Conservation (phyloP, 2,797 vertebrate species). For the Cossypha polioptera region DNA sequence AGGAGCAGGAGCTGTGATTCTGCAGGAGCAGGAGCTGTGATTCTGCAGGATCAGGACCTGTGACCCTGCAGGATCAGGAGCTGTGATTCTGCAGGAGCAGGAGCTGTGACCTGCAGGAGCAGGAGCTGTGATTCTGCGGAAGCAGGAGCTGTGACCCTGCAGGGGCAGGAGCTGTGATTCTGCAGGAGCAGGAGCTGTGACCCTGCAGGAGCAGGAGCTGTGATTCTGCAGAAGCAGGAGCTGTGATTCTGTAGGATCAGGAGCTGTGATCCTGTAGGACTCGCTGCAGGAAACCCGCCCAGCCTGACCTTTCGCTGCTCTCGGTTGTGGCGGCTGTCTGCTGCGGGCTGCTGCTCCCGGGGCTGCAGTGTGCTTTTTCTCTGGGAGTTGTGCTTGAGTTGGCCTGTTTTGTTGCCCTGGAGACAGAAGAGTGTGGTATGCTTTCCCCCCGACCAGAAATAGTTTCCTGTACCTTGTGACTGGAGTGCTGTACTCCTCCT, state of each 20-base stretch:
- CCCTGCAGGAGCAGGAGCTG: too few species aligned
- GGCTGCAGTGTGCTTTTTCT: neutral
- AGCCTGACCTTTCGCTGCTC: constrained; percentile 19
- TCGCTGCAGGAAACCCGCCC: neutral
- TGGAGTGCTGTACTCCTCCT: constrained; percentile 25
- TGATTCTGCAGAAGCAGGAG: too few species aligned
- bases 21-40: too few species aligned
- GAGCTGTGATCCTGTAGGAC: neutral
- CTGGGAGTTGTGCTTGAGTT: constrained; percentile 29
- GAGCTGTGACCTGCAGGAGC: too few species aligned
- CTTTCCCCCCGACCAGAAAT: constrained; percentile 72
- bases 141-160: too few species aligned
- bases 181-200: too few species aligned
- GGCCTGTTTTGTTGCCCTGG: constrained; percentile 73
- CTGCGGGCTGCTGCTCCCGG: neutral
- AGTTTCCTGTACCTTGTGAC: constrained; percentile 74
- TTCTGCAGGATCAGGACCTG: too few species aligned
- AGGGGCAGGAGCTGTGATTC: too few species aligned
- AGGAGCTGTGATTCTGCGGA: too few species aligned
- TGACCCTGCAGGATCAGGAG: too few species aligned
- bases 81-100: too few species aligned
- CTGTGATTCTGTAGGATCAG: neutral
- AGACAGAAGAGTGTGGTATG: constrained; percentile 64
- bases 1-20: neutral
- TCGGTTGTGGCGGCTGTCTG: neutral